These are phyloP conservation scores for Harlomillsia oculata DNA, from an alignment of 1,140 invertebrate genomes.

Conservation along the genomic window DNA sequence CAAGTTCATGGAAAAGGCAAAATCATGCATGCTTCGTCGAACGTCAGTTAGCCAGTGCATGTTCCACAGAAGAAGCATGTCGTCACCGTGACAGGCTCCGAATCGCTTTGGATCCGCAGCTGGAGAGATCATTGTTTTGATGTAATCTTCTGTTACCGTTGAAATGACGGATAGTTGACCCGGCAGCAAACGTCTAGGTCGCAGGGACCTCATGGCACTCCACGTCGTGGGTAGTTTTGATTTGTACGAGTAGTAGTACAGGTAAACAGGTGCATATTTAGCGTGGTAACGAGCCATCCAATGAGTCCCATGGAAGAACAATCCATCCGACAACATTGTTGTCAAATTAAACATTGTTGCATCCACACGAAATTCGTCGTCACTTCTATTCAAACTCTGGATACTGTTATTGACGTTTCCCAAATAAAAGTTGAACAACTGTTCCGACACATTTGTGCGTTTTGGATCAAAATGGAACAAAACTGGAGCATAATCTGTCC, in stretches of 20 bases:
- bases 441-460: neutral
- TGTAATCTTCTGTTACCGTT: neutral
- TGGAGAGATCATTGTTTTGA: neutral
- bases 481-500: constrained; percentile 2
- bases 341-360: neutral
- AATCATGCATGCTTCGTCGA: neutral
- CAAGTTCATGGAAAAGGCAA: constrained; percentile 8
- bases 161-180: neutral
- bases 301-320: constrained; percentile 8
- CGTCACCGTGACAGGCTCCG: constrained; percentile 12
- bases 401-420: too few species aligned
- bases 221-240: neutral
- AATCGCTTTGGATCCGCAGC: neutral
- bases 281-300: constrained; percentile 6
- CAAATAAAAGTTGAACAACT: neutral
- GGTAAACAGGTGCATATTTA: constrained; percentile 10
- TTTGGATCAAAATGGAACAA: constrained; percentile 1
- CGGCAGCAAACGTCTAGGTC: neutral
- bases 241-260: constrained; percentile 14
- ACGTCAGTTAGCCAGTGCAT: constrained; percentile 11
- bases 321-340: neutral
- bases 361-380: neutral
- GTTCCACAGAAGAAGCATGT: constrained; percentile 2
- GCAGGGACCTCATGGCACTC: neutral
- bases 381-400: too few species aligned